Conservation (phyloP, 2,113 vertebrate species). For the Burhinus oedicnemus region DNA sequence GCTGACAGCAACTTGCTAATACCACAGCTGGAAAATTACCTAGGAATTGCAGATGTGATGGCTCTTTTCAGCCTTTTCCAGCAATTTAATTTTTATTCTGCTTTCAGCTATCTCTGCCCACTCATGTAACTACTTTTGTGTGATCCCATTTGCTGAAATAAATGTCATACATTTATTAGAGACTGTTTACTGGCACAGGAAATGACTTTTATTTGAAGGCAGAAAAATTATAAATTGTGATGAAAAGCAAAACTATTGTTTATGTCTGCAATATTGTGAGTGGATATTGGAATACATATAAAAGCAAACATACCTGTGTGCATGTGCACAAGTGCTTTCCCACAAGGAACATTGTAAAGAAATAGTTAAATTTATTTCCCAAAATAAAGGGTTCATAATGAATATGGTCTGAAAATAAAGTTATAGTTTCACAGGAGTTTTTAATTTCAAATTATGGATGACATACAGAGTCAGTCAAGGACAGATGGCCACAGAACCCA, state of each 20-base stretch:
- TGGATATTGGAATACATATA: fast-evolving
- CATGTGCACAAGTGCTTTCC: neutral
- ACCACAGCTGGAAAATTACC: neutral
- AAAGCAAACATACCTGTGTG: fast-evolving
- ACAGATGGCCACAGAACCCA: neutral
- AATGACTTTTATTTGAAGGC: neutral
- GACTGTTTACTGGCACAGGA: neutral
- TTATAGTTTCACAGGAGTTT: neutral
- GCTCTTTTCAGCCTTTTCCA: neutral
- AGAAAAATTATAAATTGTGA: neutral
- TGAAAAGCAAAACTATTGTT: neutral
- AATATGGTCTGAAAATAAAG: neutral
- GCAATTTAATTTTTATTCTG: neutral
- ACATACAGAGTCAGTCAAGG: neutral
- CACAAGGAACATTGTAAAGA: neutral
- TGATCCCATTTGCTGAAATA: neutral
- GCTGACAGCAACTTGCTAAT: neutral
- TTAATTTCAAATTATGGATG: neutral
- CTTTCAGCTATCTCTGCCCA: neutral
- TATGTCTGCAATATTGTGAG: neutral
- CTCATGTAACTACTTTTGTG: neutral
- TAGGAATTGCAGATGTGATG: neutral
- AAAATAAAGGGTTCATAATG: neutral
- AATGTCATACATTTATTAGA: neutral
- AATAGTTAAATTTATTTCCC: neutral